A percentile compares a stretch with the other conserved stretches of the same genome.
These are phyloP conservation scores for Masnerella sp. DNA, from an alignment of 2,888 invertebrate species.

Conservation along the genomic window DNA sequence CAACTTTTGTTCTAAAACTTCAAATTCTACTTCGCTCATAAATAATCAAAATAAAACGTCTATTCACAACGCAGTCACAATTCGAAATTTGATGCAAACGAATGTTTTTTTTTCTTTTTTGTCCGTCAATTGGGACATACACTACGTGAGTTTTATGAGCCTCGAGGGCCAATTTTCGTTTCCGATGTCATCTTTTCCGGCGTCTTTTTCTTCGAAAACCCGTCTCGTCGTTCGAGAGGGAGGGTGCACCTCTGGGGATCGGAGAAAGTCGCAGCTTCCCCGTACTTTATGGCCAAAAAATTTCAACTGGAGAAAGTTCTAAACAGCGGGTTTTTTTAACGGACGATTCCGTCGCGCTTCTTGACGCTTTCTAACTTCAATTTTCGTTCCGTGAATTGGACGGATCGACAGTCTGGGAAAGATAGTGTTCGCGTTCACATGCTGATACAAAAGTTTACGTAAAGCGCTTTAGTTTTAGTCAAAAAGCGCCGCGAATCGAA, in stretches of 20 bases:
- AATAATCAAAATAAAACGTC: too few relatives aligned
- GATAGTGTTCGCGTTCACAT: conserved; percentile 49
- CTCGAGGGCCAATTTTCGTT: conserved; percentile 51
- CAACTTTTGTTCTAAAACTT: too few relatives aligned
- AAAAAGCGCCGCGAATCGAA: conserved; percentile 8
- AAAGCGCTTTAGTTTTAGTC: conserved; percentile 29
- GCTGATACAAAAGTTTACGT: conserved; percentile 37
- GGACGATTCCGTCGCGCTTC: conserved; percentile 43
- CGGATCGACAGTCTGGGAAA: conserved; percentile 48
- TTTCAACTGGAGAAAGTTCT: conserved; percentile 47
- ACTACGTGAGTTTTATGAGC: conserved; percentile 36
- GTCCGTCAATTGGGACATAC: conserved; percentile 11
- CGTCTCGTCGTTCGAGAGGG: too few relatives aligned
- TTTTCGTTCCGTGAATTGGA: conserved; percentile 50
- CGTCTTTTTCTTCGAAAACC: conserved; percentile 26
- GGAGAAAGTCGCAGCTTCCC: conserved; percentile 52
- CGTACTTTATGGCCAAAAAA: conserved; percentile 49
- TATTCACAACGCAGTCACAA: too few relatives aligned
- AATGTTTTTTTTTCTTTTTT: conserved; percentile 37
- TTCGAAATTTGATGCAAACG: conserved; percentile 25
- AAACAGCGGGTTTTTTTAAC: conserved; percentile 44
- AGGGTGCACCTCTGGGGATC: conserved; percentile 41
- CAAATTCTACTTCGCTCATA: too few relatives aligned
- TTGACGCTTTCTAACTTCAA: conserved; percentile 58
- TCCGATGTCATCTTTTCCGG: conserved; percentile 30